Base-by-base conservation (phyloP, 2,888 invertebrate species). In the Drosophila setosimentum region DNA sequence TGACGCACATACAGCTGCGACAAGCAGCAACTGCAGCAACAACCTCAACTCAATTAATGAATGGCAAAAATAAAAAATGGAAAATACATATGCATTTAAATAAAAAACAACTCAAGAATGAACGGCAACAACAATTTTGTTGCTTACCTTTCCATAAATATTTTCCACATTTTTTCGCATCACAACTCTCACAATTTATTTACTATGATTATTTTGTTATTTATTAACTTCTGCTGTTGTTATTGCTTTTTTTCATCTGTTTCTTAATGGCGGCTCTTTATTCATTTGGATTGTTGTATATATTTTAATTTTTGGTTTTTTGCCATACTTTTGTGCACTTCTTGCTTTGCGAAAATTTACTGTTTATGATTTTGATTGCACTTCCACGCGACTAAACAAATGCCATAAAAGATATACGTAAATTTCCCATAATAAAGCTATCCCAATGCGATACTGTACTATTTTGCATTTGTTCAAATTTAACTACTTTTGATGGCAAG, bases 381-480 rank as follows among this genome's bases (percentile, higher is more conserved):
- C 76, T 88, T 87, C 80, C 87, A 84, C 61, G 76, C 77, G 77
- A 82, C 84, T 84, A 79, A 82, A 51, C 87, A 83, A 83, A 82
- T 72, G 27, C 77, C 71, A 82, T 82, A 72, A 82, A 86, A 74
- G 80, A 69, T 76, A 68, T 68, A 64, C 73, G 66, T 67, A 70
- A 83, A 73, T 78, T n/a, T 37, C 16, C 71, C 69, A 83, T 85
- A 74, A 80, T 64, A 50, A 69, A 67, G 67, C 72, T 77, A 66
- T 69, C 45, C 24, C 33, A 59, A 72, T 67, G 32, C 58, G 49
- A 74, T n/a, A 67, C 35, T 33, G 50, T 50, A 27, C 29, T 63
- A 67, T 69, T 76, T 76, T 60, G 68, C 68, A 77, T 70, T 73
- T 55, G 57, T n/a, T 67, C 66, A 58, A 68, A 72, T 77, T 65